Base-by-base conservation (phyloP, 1,140 invertebrate species). In the Linepithema humile region DNA sequence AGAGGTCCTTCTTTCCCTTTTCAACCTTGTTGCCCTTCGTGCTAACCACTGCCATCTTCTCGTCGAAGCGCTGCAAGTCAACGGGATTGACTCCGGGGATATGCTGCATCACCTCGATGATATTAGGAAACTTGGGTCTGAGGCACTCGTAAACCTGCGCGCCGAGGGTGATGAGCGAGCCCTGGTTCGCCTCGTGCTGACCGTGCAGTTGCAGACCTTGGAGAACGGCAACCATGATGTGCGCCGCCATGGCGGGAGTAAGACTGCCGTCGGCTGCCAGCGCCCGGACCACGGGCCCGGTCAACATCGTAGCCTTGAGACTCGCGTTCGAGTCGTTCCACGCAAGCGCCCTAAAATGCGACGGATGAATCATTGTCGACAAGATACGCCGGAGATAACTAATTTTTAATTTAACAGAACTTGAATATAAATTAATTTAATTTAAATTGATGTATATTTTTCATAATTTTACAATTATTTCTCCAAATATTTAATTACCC, bases 1-100 rank as follows among this genome's bases (percentile, higher is more conserved):
- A 98, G 15, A 98, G 94, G 91, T 98, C 98, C 89, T 98, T 98
- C 92, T 98, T 98, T 82, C 96, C 97, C 91, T 98, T 98, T 89
- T 98, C 98, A 15, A 97, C 96, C 92, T 97, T 97, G 88, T 96
- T 96, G 26, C 97, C 97, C 89, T 96, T 97, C 72, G 96, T 95
- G 12, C 96, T 96, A 40, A 95, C 94, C 3, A 96, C 95, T 10
- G 96, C 93, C 91, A 98, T 96, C 92, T 97, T 97, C 86, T 98
- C 97, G 92, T 98, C 98, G 82, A 98, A 96, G 77, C 97, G 96
- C 84, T 97, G 96, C 57, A 97, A 92, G 92, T 98, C 97, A 1
- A 96, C 95, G 26, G 95, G 95, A 95, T 96, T 97, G 9, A 97
- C 96, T 53, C 96, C 97, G 1, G 97, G 97, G 86, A 98, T 97